Evolutionary conservation across 2,797 vertebrate species (phyloP).

Genomic region (Euphonia xanthogaster): DNA sequence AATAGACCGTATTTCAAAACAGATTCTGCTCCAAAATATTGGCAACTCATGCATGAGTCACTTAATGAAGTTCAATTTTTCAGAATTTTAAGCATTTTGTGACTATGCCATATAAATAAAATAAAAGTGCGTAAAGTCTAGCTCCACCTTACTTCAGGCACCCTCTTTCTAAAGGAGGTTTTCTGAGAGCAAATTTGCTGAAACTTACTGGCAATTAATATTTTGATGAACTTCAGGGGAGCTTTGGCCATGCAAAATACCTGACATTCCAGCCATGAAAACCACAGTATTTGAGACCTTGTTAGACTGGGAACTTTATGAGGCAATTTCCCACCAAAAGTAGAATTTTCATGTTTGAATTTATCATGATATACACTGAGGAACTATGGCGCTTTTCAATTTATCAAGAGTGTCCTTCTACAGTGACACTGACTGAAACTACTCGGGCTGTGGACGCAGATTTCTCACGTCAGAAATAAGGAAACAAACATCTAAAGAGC

Average conservation of each 20-base stretch:
- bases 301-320: neutral
- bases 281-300: neutral
- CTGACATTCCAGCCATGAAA: neutral
- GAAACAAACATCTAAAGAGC: neutral
- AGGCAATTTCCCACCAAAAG: neutral
- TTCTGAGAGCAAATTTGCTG: neutral
- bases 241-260: neutral
- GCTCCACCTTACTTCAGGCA: neutral
- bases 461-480: neutral
- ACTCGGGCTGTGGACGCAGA: neutral
- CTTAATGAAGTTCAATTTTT: neutral
- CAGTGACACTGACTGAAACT: neutral
- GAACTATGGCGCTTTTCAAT: neutral
- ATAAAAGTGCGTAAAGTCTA: neutral
- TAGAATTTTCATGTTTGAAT: neutral
- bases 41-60: neutral
- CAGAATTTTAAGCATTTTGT: neutral
- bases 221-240: neutral
- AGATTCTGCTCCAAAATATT: neutral
- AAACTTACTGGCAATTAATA: neutral
- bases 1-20: neutral
- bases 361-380: neutral
- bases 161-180: neutral
- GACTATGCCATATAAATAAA: neutral
- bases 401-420: neutral